phyloP scores from a whole-genome alignment of 30 jellyfish, hydroid and myxozoan species.

The Morbakka virulenta region DNA sequence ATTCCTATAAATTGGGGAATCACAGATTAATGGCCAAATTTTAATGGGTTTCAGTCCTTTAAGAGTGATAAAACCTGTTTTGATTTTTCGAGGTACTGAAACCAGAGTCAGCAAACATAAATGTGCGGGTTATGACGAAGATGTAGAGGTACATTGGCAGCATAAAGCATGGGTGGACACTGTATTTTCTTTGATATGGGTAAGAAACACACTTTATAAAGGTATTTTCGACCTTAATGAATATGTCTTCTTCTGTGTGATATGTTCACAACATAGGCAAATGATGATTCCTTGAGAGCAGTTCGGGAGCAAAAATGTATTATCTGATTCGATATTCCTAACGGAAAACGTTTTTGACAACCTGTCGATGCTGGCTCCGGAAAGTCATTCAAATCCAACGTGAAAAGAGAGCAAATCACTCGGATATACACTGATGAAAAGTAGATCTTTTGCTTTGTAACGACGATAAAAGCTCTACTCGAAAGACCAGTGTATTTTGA shows the following conservation, averaged over 20 bases:
- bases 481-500: constrained; percentile 39
- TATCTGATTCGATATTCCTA: constrained; percentile 27
- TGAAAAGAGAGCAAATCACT: constrained; percentile 4
- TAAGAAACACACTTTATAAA: background rate
- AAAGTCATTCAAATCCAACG: background rate
- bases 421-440: constrained; percentile 33
- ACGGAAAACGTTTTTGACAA: constrained; percentile 33
- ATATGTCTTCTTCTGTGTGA: constrained; percentile 34
- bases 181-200: background rate
- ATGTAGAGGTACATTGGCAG: constrained; percentile 52
- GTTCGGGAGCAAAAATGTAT: constrained; percentile 17
- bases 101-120: background rate
- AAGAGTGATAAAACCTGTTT: constrained; percentile 10
- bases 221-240: constrained; percentile 27
- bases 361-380: constrained; percentile 55
- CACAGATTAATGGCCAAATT: constrained; percentile 1
- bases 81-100: constrained; percentile 37
- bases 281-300: background rate
- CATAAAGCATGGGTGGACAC: constrained; percentile 46
- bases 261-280: too few species aligned
- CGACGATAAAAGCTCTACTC: constrained; percentile 23
- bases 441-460: constrained; percentile 45
- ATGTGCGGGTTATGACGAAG: too few species aligned
- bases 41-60: background rate
- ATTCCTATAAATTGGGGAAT: constrained; percentile 12